Evolutionary conservation across 2,797 vertebrate genomes (phyloP).

Genomic region (Carcharodon carcharias): DNA sequence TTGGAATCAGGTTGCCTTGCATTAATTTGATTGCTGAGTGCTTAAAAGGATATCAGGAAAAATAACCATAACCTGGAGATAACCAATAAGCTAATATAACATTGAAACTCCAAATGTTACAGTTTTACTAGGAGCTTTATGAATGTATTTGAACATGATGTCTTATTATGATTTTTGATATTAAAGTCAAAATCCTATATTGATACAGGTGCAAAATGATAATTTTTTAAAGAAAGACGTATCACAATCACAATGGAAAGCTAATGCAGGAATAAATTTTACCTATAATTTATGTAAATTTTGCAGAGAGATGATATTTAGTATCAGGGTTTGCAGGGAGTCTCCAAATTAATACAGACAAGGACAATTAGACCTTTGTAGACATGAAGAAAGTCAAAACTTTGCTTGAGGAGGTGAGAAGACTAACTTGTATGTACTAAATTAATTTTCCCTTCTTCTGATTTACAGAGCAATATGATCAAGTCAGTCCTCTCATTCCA

Average conservation of each 20-base stretch:
- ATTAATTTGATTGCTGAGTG: background rate
- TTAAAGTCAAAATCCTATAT: background rate
- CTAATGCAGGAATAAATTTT: background rate
- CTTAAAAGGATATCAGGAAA: background rate
- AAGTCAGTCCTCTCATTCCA: background rate
- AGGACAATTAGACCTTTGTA: background rate
- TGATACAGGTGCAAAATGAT: background rate
- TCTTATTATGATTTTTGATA: background rate
- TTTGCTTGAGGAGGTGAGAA: background rate
- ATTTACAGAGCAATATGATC: background rate
- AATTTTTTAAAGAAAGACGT: background rate
- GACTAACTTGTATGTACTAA: background rate
- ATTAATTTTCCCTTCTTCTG: background rate
- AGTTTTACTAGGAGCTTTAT: background rate
- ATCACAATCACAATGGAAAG: background rate
- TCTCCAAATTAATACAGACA: background rate
- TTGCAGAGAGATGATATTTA: background rate
- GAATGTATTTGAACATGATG: background rate
- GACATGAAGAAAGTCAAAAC: background rate
- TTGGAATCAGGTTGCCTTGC: background rate
- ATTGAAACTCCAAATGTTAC: background rate
- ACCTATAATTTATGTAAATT: background rate
- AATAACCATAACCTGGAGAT: background rate
- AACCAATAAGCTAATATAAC: background rate
- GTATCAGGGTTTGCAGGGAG: background rate